These are phyloP conservation scores for Melieria crassipennis DNA, from an alignment of 2,888 invertebrate species.

Conservation along the genomic window DNA sequence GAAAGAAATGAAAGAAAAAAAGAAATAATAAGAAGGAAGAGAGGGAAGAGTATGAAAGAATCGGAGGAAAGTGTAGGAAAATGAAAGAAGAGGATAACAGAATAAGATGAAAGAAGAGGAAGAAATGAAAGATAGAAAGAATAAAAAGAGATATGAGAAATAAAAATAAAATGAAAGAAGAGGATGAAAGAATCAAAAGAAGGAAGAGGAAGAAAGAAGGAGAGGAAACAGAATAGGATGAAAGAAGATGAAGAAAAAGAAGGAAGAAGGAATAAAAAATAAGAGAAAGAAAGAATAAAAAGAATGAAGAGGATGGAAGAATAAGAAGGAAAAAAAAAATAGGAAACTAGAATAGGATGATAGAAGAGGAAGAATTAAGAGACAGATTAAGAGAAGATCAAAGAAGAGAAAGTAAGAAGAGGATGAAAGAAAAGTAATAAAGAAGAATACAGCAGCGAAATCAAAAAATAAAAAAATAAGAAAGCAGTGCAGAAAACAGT, in stretches of 20 bases:
- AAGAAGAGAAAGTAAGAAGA: not conserved
- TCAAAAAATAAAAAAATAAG: not conserved
- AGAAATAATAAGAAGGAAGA: not conserved
- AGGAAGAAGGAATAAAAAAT: not conserved
- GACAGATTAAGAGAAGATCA: not conserved
- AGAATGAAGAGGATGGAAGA: not conserved
- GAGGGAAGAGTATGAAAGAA: not conserved
- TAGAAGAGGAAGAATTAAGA: not conserved
- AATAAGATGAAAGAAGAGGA: not conserved
- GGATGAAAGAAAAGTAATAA: not conserved
- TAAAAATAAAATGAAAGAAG: not conserved
- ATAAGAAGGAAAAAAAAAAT: not conserved
- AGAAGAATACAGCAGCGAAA: slow-evolving; percentile 4
- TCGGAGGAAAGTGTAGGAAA: not conserved
- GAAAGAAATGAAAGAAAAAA: not conserved
- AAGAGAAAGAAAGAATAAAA: not conserved
- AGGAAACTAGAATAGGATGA: not conserved
- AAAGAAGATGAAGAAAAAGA: not conserved
- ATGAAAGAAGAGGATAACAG: not conserved
- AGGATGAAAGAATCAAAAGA: not conserved
- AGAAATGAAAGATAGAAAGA: not conserved
- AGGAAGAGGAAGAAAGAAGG: not conserved
- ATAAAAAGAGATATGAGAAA: not conserved
- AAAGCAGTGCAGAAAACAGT: not conserved
- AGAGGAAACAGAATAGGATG: not conserved